Conservation (phyloP, 1,140 invertebrate genomes). For the Drosophila sturtevanti region DNA sequence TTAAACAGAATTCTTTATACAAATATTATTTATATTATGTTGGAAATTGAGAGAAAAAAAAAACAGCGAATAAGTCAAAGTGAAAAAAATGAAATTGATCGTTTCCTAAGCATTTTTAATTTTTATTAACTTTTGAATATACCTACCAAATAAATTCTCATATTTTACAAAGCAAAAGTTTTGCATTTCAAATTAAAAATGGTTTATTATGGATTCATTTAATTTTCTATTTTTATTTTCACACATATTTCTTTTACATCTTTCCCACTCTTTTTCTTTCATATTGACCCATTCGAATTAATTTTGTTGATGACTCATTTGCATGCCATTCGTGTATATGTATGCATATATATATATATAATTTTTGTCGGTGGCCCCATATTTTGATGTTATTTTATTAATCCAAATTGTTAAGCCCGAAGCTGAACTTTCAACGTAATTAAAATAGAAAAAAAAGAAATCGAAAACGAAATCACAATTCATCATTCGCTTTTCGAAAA, state of each 20-base stretch:
- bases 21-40: too few species aligned
- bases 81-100: too few species aligned
- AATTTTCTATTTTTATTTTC: neutral
- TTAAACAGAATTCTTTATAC: neutral
- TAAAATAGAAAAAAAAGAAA: slow-evolving; percentile 13
- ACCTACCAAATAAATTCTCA: too few species aligned
- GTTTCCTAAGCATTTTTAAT: too few species aligned
- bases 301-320: slow-evolving; percentile 61
- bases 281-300: slow-evolving; percentile 7
- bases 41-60: too few species aligned
- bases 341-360: neutral
- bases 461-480: slow-evolving; percentile 55
- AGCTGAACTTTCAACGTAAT: slow-evolving; percentile 63
- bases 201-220: neutral
- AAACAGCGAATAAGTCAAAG: too few species aligned
- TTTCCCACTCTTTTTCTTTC: neutral
- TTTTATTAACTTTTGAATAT: too few species aligned
- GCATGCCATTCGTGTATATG: slow-evolving; percentile 53
- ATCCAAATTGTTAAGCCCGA: slow-evolving; percentile 8
- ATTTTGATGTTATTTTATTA: neutral
- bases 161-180: neutral
- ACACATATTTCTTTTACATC: neutral
- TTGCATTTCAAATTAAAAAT: neutral
- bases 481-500: neutral
- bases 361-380: neutral